A percentile compares a stretch with the other conserved stretches of the same genome.
Conservation (phyloP, 2,888 invertebrate species). For the Apodemia mormo region DNA sequence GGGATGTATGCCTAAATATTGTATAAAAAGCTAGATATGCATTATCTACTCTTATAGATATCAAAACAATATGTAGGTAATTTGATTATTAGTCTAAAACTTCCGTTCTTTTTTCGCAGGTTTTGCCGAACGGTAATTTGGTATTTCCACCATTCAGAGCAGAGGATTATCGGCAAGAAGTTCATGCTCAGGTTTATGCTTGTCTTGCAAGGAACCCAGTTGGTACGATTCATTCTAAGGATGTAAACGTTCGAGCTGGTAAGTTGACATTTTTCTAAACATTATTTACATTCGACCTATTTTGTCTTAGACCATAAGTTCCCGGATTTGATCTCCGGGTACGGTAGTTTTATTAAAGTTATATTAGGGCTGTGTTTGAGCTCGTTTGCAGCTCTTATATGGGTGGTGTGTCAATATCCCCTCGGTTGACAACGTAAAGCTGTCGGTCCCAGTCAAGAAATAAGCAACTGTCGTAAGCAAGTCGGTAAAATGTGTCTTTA, state of each 20-base stretch:
- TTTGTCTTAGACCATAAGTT: constrained; percentile 18
- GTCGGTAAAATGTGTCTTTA: too few species aligned
- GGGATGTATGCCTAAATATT: neutral
- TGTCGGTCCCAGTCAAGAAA: too few species aligned
- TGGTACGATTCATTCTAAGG: constrained; percentile 94
- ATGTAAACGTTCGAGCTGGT: constrained; percentile 98
- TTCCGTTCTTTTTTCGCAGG: constrained; percentile 63
- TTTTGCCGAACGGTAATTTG: constrained; percentile 94
- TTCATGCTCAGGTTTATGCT: constrained; percentile 96
- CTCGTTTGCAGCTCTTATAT: too few species aligned
- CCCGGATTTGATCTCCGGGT: too few species aligned
- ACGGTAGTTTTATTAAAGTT: too few species aligned
- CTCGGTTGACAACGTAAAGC: too few species aligned
- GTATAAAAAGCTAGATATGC: neutral
- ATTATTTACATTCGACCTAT: too few species aligned
- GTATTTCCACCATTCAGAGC: constrained; percentile 97
- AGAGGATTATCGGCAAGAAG: constrained; percentile 95
- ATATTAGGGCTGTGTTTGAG: too few species aligned
- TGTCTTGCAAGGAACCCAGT: constrained; percentile 94
- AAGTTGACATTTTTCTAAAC: constrained; percentile 55
- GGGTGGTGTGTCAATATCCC: too few species aligned
- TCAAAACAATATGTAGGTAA: neutral
- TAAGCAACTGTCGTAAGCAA: too few species aligned
- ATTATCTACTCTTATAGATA: neutral
- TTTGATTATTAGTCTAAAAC: constrained; percentile 1